Conservation (phyloP, 2,113 vertebrate genomes). For the Sphaerodactylus townsendi region DNA sequence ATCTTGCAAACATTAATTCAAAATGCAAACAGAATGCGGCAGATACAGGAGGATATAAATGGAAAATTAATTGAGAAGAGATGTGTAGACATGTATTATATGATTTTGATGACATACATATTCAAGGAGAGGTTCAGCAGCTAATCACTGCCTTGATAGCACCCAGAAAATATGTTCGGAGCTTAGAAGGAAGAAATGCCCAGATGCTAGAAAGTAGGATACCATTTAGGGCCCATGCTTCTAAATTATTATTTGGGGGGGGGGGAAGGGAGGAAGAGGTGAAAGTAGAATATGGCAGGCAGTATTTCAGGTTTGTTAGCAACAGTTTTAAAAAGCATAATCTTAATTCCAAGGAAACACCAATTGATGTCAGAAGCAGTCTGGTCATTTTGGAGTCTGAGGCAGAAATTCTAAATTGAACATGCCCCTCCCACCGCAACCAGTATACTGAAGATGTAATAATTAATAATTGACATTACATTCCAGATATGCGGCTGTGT, state of each 20-base stretch:
- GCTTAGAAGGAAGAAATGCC: background rate
- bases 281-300: background rate
- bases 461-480: background rate
- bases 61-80: slow-evolving; percentile 69
- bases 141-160: slow-evolving; percentile 30
- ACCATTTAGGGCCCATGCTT: background rate
- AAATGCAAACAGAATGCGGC: slow-evolving; percentile 66
- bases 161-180: slow-evolving; percentile 14
- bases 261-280: background rate
- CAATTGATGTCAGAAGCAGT: background rate
- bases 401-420: background rate
- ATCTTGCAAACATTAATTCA: slow-evolving; percentile 72
- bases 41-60: slow-evolving; percentile 52
- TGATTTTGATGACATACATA: slow-evolving; percentile 34
- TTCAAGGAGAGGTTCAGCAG: slow-evolving; percentile 34
- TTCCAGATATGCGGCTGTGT: background rate
- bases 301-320: background rate
- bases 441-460: background rate
- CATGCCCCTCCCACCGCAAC: background rate
- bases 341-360: background rate
- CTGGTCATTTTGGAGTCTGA: background rate
- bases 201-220: background rate
- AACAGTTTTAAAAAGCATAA: background rate
- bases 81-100: slow-evolving; percentile 11
- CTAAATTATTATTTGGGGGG: background rate